Conservation (phyloP, 2,797 vertebrate species). For the Meriones psammophilus region DNA sequence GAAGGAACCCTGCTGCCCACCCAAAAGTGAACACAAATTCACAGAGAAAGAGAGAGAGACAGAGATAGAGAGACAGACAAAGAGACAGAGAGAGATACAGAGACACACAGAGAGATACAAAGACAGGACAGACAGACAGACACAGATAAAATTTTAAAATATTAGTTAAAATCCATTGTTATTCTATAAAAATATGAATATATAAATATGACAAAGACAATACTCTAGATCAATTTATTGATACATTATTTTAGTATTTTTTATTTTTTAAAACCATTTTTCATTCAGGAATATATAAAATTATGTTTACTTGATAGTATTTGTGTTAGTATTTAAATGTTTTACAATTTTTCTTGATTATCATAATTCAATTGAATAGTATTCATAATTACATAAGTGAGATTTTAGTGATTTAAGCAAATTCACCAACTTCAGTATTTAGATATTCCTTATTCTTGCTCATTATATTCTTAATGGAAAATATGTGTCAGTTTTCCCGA, state of each 20-base stretch:
- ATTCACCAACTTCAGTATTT: background rate
- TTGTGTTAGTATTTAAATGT: background rate
- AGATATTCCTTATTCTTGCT: conserved; percentile 36
- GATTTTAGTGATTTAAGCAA: conserved; percentile 47
- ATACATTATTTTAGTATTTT: background rate
- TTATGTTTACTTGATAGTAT: background rate
- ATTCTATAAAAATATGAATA: background rate
- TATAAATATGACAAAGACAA: background rate
- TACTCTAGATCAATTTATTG: background rate
- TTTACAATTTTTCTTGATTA: background rate
- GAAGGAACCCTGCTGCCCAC: background rate
- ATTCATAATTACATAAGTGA: background rate
- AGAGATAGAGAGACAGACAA: background rate
- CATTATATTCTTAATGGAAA: conserved; percentile 63
- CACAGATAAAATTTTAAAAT: background rate
- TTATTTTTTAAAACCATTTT: background rate
- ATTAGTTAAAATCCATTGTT: background rate
- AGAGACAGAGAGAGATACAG: background rate
- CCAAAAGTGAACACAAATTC: background rate
- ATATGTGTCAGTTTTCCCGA: conserved; percentile 18
- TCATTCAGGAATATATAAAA: background rate
- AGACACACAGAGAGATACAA: background rate
- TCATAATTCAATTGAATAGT: background rate
- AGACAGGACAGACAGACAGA: background rate
- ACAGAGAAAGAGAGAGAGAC: background rate